These are phyloP conservation scores for Achlya flavicornis DNA, from an alignment of 2,888 invertebrate genomes.

Conservation along the genomic window DNA sequence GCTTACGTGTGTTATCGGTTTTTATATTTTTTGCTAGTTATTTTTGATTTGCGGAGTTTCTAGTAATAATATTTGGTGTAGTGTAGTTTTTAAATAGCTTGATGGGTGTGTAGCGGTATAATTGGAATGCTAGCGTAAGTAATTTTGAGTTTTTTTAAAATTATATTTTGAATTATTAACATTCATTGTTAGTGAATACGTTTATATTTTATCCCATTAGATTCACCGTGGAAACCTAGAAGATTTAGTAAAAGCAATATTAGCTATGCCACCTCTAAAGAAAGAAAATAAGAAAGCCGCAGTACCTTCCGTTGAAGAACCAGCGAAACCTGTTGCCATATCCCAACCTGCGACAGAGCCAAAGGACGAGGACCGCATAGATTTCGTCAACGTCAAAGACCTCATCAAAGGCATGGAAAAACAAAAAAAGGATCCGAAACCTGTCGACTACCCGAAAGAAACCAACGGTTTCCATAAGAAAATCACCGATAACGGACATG, in stretches of 20 bases:
- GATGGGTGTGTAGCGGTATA: slow-evolving; percentile 24
- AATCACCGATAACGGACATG: slow-evolving; percentile 64
- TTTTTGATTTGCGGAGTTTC: slow-evolving; percentile 18
- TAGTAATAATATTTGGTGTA: slow-evolving; percentile 35
- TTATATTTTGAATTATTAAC: neutral
- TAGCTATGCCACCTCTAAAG: slow-evolving; percentile 73
- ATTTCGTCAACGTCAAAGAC: slow-evolving; percentile 84
- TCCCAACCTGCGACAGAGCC: slow-evolving; percentile 50
- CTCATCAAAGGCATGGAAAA: slow-evolving; percentile 86
- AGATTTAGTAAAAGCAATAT: slow-evolving; percentile 72
- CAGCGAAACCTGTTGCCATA: slow-evolving; percentile 46
- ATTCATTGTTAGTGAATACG: slow-evolving; percentile 16
- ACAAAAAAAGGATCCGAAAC: slow-evolving; percentile 58
- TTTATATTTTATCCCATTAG: slow-evolving; percentile 56
- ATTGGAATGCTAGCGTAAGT: slow-evolving; percentile 30
- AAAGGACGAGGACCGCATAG: slow-evolving; percentile 78
- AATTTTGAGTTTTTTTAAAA: slow-evolving; percentile 24
- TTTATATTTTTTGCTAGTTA: slow-evolving; percentile 12
- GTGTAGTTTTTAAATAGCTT: slow-evolving; percentile 31
- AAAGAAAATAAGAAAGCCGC: slow-evolving; percentile 62
- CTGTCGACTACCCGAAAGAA: slow-evolving; percentile 54
- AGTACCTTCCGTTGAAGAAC: slow-evolving; percentile 57
- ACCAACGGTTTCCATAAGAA: slow-evolving; percentile 74
- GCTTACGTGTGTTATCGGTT: slow-evolving; percentile 21
- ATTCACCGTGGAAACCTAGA: slow-evolving; percentile 84